Base-by-base conservation (phyloP, 1,140 invertebrate species). In the Monomorium pharaonis region DNA sequence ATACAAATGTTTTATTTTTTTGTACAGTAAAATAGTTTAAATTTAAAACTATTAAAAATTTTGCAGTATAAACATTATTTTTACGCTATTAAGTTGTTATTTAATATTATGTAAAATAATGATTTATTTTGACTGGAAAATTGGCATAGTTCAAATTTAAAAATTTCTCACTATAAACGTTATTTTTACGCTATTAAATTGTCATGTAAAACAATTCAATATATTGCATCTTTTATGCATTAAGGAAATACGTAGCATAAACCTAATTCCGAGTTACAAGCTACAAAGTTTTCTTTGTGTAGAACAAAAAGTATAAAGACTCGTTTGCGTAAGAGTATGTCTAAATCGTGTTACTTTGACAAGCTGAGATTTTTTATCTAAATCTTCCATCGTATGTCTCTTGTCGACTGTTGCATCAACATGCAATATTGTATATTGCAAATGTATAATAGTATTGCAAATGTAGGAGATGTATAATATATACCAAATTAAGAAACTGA, bases 261-360 rank as follows among this genome's bases (percentile, higher is more conserved):
- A 47, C 21, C 12, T 56, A 76, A 27, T 76, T 76, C 24, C 56
- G 18, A 84, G 69, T 49, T 58, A 24, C 18, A 62, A 76, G 56
- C 54, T 49, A 14, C 70, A 84, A 76, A 76, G 42, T 58, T 75
- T 62, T 44, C 44, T 62, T 37, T 27, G 75, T 37, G n/a, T 12
- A 16, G 24, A 81, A 81, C 33, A 58, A n/a, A 42, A 42, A 65
- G 49, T 81, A 70, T 81, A 63, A 70, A 37, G 0, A 27, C 77
- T 70, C 77, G 65, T 81, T 81, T 81, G 77, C 42, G 42, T 47
- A 42, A 27, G 33, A 51, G 62, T 30, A 44, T 76, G 54, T 84
- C 44, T 74, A 75, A 21, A 76, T n/a, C 56, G 42, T 21, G 67
- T 75, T 54, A 75, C 24, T 42, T 62, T 69, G 30, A 76, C 56